phyloP scores from a whole-genome alignment of 2,888 invertebrate genomes.

The Candidula unifasciata region DNA sequence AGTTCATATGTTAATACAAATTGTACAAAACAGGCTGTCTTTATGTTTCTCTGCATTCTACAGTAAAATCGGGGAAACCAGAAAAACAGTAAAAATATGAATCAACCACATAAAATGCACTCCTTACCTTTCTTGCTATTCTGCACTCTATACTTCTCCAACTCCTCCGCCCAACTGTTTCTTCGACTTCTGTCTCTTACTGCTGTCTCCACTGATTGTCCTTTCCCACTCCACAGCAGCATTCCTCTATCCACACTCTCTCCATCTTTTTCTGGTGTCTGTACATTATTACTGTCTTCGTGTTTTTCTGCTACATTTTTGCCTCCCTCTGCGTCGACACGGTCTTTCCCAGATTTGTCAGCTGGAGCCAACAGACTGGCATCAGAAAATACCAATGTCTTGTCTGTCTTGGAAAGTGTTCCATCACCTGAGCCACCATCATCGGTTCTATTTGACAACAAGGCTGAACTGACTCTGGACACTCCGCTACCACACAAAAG shows the following conservation, averaged over 20 bases:
- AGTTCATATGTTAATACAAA: too few relatives aligned
- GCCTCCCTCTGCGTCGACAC: not conserved
- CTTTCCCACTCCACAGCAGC: not conserved
- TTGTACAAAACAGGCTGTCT: too few relatives aligned
- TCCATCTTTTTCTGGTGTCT: not conserved
- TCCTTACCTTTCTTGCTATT: slow-evolving; percentile 13
- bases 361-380: too few relatives aligned
- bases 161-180: slow-evolving; percentile 48
- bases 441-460: not conserved
- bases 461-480: not conserved
- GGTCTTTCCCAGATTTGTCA: too few relatives aligned
- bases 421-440: not conserved
- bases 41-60: not conserved
- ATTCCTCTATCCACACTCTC: not conserved
- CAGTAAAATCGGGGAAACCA: not conserved
- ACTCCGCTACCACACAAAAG: too few relatives aligned
- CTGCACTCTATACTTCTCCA: slow-evolving; percentile 46
- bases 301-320: not conserved
- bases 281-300: not conserved
- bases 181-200: slow-evolving; percentile 26
- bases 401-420: not conserved
- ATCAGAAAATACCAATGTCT: not conserved
- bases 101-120: not conserved
- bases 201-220: not conserved
- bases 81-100: not conserved